Base-by-base conservation (phyloP, 2,113 vertebrate genomes). In the Cervus canadensis region DNA sequence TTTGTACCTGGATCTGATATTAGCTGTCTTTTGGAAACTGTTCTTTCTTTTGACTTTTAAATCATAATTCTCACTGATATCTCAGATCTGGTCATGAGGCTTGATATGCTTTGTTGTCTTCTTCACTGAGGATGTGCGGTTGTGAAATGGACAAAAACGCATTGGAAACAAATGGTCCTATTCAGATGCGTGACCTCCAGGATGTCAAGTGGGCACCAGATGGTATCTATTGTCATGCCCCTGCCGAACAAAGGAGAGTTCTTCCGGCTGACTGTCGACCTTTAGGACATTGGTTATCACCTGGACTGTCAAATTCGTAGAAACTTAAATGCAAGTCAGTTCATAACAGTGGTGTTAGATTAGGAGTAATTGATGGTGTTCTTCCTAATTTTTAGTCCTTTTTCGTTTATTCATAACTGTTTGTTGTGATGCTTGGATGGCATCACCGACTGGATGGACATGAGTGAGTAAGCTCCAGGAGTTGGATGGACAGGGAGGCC, bases 151-250 rank as follows among this genome's bases (percentile, higher is more conserved):
- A 43, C 40, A 52, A 30, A 30, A 86, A 86, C 54, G 28, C 30
- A 56, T 16, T 5, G 71, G 62, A 97, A 96, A 88, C 62, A 96
- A 71, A 43, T 81, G 52, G 56, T 82, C 54, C 59, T 76, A 1
- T 92, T 95, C 45, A 89, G 56, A n/a, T 81, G 43, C n/a, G 17
- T 84, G 90, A 86, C 78, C 95, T 97, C 71, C 76, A 83, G 81
- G 78, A 92, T 84, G 59, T 57, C 74, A 93, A 74, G 89, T 81
- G 59, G 92, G 90, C 97, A 57, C 14, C 48, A 45, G 56, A 74
- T 76, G 54, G 78, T 85, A 89, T 94, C 67, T 91, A 26, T 95
- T 96, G 43, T 54, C 90, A 54, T 36, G 14, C 67, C 40, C 96
- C 91, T 67, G 60, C 67, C 67, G 83, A 95, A 54, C 43, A 45